Conservation (phyloP, 37 sponge, comb jelly and placozoan species). For the Mnemiopsis leidyi region DNA sequence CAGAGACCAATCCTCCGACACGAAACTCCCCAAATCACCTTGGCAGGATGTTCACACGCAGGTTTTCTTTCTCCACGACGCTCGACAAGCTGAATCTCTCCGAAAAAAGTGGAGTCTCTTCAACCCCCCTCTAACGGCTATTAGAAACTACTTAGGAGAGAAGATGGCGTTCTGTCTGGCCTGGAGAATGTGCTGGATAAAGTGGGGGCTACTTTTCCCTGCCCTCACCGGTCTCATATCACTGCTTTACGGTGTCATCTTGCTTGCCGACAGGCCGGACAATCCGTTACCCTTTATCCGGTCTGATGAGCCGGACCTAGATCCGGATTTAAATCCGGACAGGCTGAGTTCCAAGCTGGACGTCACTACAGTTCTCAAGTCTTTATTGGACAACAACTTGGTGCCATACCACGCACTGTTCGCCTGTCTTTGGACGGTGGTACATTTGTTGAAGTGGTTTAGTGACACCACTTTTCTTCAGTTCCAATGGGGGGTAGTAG, state of each 20-base stretch:
- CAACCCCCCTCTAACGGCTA: background rate
- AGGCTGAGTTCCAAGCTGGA: background rate
- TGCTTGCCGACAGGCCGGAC: background rate
- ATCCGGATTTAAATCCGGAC: background rate
- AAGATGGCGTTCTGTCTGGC: constrained; percentile 48
- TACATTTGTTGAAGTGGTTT: background rate
- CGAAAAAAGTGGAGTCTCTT: background rate
- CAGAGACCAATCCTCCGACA: background rate
- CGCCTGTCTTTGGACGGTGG: background rate
- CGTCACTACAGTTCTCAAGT: background rate
- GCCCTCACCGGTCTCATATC: background rate
- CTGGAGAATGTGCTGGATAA: constrained; percentile 25
- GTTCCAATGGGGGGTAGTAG: constrained; percentile 10
- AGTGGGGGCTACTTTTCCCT: constrained; percentile 14
- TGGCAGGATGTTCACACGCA: background rate
- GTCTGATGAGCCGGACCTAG: background rate
- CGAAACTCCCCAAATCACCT: background rate
- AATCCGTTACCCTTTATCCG: background rate
- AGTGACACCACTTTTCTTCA: background rate
- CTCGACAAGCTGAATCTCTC: background rate
- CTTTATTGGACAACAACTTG: background rate
- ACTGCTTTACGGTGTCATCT: constrained; percentile 2
- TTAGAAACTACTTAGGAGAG: constrained; percentile 49
- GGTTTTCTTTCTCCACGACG: background rate
- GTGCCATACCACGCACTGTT: constrained; percentile 25